Evolutionary conservation across 2,113 vertebrate genomes (phyloP), one percentile per base, ranked within the genome.

Genomic region (Saccopteryx leptura): DNA sequence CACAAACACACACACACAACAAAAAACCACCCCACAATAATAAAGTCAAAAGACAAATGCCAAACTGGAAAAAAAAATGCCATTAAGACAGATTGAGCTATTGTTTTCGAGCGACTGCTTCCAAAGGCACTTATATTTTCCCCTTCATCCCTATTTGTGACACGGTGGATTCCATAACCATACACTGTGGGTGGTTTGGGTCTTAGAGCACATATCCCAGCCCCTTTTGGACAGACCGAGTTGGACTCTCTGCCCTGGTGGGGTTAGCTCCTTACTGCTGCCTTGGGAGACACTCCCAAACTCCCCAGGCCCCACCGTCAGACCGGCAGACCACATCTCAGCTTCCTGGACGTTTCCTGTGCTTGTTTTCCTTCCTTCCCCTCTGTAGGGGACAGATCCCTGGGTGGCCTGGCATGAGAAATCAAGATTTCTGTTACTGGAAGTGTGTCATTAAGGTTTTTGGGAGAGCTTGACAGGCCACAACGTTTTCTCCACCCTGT

Each of bases 401-500:
- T 56, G 33, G 10, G 75, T 65, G 52, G 9, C 28, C 12, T 18
- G 11, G n/a, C 28, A 11, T 52, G 75, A 28, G 81, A 91, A 95
- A 33, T 39, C 61, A 56, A 84, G 63, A 28, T 23, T 83, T 82
- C 28, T 26, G 6, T 72, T 71, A 6, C 39, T 10, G 17, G 56
- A 56, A 65, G 24, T 68, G 13, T 66, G 24, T 76, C 76, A 13
- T 56, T 79, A 72, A 87, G 66, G 63, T 33, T 80, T 31, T 48
- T 17, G 28, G 12, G 75, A 68, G 33, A 60, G 11, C 10, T 3
- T 52, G 71, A n/a, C 21, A 5, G 0, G 31, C 58, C 48, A 17
- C 6, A 9, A 5, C 0, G 0, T 1, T 4, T 2, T 14, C 7
- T 5, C 6, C 9, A 6, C 4, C n/a, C 39, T 0, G 2, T 0